These are phyloP conservation scores for Xenopus laevis DNA, from an alignment of 2,113 vertebrate genomes.

Conservation along the genomic window DNA sequence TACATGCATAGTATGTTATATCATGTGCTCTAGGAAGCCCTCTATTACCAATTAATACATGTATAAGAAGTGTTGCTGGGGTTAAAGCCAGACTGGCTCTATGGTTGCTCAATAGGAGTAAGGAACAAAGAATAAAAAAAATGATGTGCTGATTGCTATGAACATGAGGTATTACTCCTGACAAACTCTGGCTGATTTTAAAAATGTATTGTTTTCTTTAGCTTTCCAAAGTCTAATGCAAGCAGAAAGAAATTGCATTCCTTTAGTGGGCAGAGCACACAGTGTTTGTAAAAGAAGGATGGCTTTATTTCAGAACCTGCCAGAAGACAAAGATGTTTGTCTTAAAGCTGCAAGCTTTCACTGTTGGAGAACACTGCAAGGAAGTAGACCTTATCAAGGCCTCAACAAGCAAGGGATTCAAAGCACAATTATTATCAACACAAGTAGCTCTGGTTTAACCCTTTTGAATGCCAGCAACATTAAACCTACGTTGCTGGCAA, in stretches of 20 bases:
- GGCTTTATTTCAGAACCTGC: conserved; percentile 4
- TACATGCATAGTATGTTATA: no score
- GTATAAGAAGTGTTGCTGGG: neutral
- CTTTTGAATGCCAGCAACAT: no score
- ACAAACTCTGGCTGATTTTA: conserved; percentile 1
- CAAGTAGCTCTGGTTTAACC: no score
- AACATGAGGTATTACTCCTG: conserved; percentile 22
- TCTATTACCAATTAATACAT: neutral
- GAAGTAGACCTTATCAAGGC: neutral
- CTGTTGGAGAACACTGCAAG: neutral
- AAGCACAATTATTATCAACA: no score
- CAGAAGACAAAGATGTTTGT: conserved; percentile 5
- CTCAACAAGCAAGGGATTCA: neutral
- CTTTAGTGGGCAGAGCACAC: conserved; percentile 24
- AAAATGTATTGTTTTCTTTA: conserved; percentile 40
- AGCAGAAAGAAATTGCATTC: conserved; percentile 37
- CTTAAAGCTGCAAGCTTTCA: neutral
- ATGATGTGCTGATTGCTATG: conserved; percentile 27
- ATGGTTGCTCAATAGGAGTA: conserved; percentile 9
- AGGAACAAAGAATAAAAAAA: conserved; percentile 24
- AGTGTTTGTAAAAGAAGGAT: conserved; percentile 34
- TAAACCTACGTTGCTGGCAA: no score
- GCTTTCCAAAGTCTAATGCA: conserved; percentile 30
- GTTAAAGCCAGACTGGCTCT: conserved; percentile 1
- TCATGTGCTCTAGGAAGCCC: no score